These are phyloP conservation scores for Trichomycterus rosablanca DNA, from an alignment of 2,113 vertebrate genomes.

Conservation along the genomic window DNA sequence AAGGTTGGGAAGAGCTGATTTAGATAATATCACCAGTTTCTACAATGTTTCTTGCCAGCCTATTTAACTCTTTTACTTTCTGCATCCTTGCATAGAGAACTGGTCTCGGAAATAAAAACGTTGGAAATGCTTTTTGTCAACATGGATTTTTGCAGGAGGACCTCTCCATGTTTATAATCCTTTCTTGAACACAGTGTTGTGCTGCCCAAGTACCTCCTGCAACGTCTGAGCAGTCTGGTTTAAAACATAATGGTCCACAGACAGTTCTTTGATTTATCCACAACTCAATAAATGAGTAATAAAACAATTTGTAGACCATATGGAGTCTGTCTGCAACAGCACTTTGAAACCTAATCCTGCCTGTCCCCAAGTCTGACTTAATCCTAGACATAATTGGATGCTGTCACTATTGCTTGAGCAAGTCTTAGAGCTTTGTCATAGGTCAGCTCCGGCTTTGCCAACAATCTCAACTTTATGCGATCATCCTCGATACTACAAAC, in stretches of 20 bases:
- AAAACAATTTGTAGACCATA: too few relatives aligned
- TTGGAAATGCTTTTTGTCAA: not conserved
- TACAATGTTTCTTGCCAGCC: not conserved
- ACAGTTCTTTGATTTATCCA: not conserved
- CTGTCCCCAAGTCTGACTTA: too few relatives aligned
- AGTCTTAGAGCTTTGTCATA: too few relatives aligned
- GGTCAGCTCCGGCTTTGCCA: too few relatives aligned
- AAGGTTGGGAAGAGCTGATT: too few relatives aligned
- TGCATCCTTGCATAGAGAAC: constrained; percentile 8
- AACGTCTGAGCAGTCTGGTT: not conserved
- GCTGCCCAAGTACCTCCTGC: not conserved
- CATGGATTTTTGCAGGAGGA: not conserved
- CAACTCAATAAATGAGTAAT: not conserved
- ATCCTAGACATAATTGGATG: too few relatives aligned
- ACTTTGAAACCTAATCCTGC: too few relatives aligned
- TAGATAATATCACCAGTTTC: not conserved
- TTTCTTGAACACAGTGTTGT: not conserved
- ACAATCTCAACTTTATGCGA: too few relatives aligned
- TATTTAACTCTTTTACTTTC: constrained; percentile 1
- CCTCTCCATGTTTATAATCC: not conserved
- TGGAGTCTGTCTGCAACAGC: too few relatives aligned
- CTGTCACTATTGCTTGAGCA: too few relatives aligned
- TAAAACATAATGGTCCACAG: not conserved
- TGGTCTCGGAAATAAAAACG: not conserved
- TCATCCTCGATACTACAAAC: too few relatives aligned